Base-by-base conservation (phyloP, 2,888 invertebrate species). In the Lochmaea crataegi region DNA sequence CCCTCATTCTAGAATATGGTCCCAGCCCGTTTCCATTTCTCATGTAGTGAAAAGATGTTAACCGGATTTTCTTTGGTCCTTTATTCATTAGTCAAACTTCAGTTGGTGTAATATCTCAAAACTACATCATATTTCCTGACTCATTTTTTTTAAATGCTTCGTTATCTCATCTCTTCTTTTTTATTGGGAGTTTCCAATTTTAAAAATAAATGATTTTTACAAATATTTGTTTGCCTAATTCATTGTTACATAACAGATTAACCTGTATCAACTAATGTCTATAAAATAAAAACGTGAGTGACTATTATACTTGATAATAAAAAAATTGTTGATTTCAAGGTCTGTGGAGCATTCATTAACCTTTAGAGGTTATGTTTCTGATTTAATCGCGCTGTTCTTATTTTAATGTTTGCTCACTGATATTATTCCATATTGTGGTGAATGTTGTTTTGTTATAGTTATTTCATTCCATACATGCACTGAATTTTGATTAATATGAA, bases 341-440 rank as follows among this genome's bases (percentile, higher is more conserved):
- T 84, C 84, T 83, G 79, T 83, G 76, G 84, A 84, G 85, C 86
- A 86, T 85, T 85, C 85, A 83, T 84, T 86, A 85, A 86, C 86
- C 86, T 86, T 70, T 70, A 70, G 42, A 70, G 70, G 70, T 70
- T 70, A 70, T 65, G 64, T 18, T 70, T 57, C 56, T 56, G 70
- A 70, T 41, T 65, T n/a, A 48, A 51, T 57, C 14, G 45, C 45
- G 14, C 45, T 45, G 14, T 45, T 45, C 12, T 45, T 45, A 45
- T 45, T 45, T 45, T 45, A 45, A 12, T 45, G 45, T 45, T 45
- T 45, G 45, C 2, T 45, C 14, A 14, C 12, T 45, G 14, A 45
- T 45, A 12, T 45, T 12, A 45, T 11, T 45, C 12, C 2, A 45
- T 32, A 32, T 6, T 32, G 0, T 32, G 32, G 32, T 32, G 32